Evolutionary conservation across 2,888 invertebrate genomes (phyloP), one percentile per base, ranked within the genome.

Genomic region (Ectemnius lituratus): DNA sequence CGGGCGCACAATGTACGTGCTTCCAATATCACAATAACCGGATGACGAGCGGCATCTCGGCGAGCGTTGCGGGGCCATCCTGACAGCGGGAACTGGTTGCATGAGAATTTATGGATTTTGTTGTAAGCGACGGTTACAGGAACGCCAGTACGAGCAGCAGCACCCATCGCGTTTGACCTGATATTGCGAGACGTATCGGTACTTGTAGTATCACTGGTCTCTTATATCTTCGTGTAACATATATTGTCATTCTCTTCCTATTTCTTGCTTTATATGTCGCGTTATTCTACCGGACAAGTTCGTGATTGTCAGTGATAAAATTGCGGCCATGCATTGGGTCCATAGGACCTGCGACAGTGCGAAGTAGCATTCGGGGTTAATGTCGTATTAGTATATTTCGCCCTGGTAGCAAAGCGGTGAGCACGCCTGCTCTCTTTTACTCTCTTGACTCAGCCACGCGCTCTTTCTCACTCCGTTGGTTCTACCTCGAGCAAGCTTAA

Each of bases 21-120:
- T 63, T 16, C 62, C 72, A 58, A 56, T 46, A 62, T 73, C 62
- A 63, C 52, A 60, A 63, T 73, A 69, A 73, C 64, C 63, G 69
- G 69, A 63, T 68, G 68, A 69, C 64, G 72, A 73, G 69, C 63
- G 28, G 57, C 45, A 61, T 57, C 61, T 66, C 27, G 45, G 45
- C 27, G 4, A 52, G 52, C 11, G 14, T 16, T 6, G 52, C 18
- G 16, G 52, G n/a, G n/a, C n/a, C 52, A 58, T 4, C 23, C 20
- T 27, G 58, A 58, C 58, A 27, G 14, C 58, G 18, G 23, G 58
- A 58, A 58, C 20, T 27, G 58, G 58, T 20, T 27, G 23, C 27
- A 58, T 20, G 58, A 16, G 46, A 62, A 37, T 20, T 37, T 16
- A 46, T 52, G 52, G 52, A 52, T 52, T 60, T 60, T 60, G 60